A percentile compares a stretch with the other conserved stretches of the same genome.
Evolutionary conservation across 2,113 vertebrate genomes (phyloP).

Genomic region (Elachura formosa): DNA sequence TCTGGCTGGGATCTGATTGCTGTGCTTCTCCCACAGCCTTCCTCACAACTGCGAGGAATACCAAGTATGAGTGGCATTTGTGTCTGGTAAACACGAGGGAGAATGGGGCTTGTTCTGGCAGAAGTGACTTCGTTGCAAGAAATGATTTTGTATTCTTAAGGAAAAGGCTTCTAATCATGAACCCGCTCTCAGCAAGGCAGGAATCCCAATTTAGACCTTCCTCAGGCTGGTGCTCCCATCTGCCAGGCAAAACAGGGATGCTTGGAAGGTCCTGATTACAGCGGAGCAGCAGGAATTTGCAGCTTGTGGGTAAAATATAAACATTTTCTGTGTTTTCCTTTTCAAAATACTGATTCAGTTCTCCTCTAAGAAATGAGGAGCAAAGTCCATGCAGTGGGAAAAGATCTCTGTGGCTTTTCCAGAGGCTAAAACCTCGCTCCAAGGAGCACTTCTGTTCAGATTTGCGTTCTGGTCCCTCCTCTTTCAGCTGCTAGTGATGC

Average conservation of each 20-base stretch:
- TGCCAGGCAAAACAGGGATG: background rate
- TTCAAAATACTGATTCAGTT: background rate
- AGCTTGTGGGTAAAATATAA: background rate
- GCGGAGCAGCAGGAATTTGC: background rate
- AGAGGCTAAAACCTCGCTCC: background rate
- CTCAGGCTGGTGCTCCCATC: background rate
- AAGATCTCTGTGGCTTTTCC: background rate
- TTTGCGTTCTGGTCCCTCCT: background rate
- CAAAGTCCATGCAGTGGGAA: background rate
- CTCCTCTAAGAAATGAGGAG: background rate
- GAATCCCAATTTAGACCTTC: background rate
- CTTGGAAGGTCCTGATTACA: background rate
- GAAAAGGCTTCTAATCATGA: background rate
- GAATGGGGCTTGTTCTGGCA: slow-evolving; percentile 42
- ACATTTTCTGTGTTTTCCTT: background rate
- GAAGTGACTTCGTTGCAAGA: background rate
- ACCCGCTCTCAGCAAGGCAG: background rate
- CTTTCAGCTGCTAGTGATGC: background rate
- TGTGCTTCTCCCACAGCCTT: slow-evolving; percentile 47
- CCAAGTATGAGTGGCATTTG: slow-evolving; percentile 58
- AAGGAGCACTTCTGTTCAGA: background rate
- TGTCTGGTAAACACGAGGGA: slow-evolving; percentile 46
- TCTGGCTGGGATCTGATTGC: slow-evolving; percentile 29
- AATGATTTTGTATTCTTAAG: background rate
- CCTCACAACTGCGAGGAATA: slow-evolving; percentile 51